A percentile compares a stretch with the other conserved stretches of the same genome.
Conservation (phyloP, 2,797 vertebrate species). For the Cryptoprocta ferox region DNA sequence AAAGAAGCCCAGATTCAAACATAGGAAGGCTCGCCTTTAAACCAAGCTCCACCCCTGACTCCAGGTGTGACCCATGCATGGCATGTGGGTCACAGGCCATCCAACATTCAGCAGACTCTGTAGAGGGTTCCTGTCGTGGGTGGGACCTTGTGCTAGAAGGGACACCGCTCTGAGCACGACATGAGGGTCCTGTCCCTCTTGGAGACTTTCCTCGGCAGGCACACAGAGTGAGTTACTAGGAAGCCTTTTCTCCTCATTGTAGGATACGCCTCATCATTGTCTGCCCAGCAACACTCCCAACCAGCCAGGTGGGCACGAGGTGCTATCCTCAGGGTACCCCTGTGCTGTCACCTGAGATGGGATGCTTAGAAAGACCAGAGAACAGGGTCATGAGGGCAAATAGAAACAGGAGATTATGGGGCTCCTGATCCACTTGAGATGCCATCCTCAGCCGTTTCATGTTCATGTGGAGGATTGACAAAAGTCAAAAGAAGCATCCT, state of each 20-base stretch:
- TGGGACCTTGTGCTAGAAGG: fast-evolving
- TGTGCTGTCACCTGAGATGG: not conserved
- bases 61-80: not conserved
- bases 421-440: too few relatives aligned
- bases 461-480: not conserved
- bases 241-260: not conserved
- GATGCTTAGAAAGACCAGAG: not conserved
- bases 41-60: not conserved
- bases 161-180: not conserved
- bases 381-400: too few relatives aligned
- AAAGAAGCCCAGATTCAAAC: not conserved
- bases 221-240: not conserved
- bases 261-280: not conserved
- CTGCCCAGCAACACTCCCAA: not conserved
- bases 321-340: not conserved
- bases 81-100: not conserved
- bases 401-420: not conserved
- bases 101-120: not conserved
- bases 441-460: not conserved
- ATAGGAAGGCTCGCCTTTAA: not conserved
- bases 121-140: not conserved
- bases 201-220: not conserved
- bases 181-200: fast-evolving
- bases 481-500: not conserved
- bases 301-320: not conserved